Evolutionary conservation across 2,113 vertebrate species (phyloP).

Genomic region (Pollachius pollachius): DNA sequence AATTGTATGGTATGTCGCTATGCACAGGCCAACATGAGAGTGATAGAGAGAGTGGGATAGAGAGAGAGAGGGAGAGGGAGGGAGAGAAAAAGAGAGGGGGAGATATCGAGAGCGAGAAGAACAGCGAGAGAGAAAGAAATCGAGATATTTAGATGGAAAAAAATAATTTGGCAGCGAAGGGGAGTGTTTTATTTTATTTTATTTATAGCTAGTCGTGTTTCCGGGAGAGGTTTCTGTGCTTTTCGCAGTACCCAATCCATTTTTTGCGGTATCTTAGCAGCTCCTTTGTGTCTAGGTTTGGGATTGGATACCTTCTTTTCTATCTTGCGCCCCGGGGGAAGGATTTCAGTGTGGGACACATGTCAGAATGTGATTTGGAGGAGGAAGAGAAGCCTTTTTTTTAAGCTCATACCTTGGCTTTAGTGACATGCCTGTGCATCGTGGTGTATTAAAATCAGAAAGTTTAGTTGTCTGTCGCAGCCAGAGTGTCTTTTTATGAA

Average conservation of each 20-base stretch:
- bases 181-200: conserved; percentile 54
- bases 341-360: conserved; percentile 72
- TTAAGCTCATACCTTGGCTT: conserved; percentile 53
- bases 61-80: conserved; percentile 56
- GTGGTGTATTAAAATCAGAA: conserved; percentile 3
- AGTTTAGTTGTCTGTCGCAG: too few species aligned
- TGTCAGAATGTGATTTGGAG: conserved; percentile 71
- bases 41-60: conserved; percentile 31
- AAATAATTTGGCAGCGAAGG: conserved; percentile 72
- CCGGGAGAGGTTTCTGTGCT: conserved; percentile 78
- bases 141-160: conserved; percentile 13
- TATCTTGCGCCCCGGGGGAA: conserved; percentile 66
- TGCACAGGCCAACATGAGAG: conserved; percentile 53
- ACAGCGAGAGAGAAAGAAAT: conserved; percentile 12
- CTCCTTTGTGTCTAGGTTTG: conserved; percentile 71
- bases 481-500: too few species aligned
- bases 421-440: conserved; percentile 40
- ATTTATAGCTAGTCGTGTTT: conserved; percentile 82
- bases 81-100: conserved; percentile 41
- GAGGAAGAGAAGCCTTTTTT: conserved; percentile 65
- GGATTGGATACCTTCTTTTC: conserved; percentile 70
- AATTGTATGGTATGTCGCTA: conserved; percentile 63
- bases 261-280: conserved; percentile 70
- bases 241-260: conserved; percentile 72
- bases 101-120: conserved; percentile 49